Evolutionary conservation across 2,888 invertebrate genomes (phyloP), one percentile per base, ranked within the genome.

Genomic region (Acronicta psi): DNA sequence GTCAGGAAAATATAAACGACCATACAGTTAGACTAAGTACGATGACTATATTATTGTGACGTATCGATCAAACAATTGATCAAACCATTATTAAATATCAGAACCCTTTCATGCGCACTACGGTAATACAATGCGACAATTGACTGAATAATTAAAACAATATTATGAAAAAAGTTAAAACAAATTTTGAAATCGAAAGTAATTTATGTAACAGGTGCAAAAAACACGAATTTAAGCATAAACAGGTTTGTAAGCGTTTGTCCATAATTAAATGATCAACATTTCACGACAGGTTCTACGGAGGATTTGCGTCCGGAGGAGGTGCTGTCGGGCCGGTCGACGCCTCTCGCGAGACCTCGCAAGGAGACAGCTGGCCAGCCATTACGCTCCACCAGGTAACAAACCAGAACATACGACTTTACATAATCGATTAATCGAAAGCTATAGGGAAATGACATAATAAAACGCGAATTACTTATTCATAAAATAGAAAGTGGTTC

Each of bases 341-440:
- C 96, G 10, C 96, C 96, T 0, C 94, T 96, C 64, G 95, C 95
- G 9, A 94, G 96, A 11, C 96, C 96, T 17, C 96, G 96, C 75
- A 96, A 96, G 84, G 96, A 96, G 81, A 91, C 95, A 2, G 93
- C 92, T 43, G 95, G 96, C 0, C 90, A 94, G 58, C 94, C 94
- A n/a, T 79, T 95, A n/a, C 95, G 96, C 63, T 95, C 95, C 34
- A 97, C 96, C 88, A 96, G 97, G 94, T 94, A 65, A 71, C 57
- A 68, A 59, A 59, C 45, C 41, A 64, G 66, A 64, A 69, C 59
- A 69, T 57, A 65, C 57, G 52, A 34, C 20, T 64, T 70, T 47
- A 51, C 59, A 50, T 73, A 73, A 66, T 53, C 10, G 46, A 37
- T 50, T 50, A 29, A 47, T 62, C 47, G 51, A 69, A 69, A 61